These are phyloP conservation scores for Poeciliopsis turrubarensis DNA, from an alignment of 2,113 vertebrate species.

Conservation along the genomic window DNA sequence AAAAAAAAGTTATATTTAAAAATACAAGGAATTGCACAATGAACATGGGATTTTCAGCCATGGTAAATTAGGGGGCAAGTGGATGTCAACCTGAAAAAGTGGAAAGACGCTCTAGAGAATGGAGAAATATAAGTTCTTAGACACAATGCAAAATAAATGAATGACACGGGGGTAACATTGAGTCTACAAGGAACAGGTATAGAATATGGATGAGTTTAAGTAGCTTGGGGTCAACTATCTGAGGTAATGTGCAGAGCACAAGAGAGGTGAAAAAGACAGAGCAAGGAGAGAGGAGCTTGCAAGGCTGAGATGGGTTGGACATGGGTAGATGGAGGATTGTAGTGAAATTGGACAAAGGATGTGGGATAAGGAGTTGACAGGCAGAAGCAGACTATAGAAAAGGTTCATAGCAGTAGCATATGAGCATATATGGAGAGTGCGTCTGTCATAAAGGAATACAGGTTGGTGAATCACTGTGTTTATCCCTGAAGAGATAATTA, in stretches of 20 bases:
- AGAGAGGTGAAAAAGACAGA: neutral
- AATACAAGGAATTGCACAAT: neutral
- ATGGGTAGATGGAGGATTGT: neutral
- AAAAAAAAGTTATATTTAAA: too few species aligned
- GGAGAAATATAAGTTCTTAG: neutral
- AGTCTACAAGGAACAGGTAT: neutral
- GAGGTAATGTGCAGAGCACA: neutral
- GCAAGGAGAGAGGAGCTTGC: neutral
- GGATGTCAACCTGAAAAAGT: neutral
- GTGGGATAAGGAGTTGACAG: neutral
- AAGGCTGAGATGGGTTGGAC: neutral
- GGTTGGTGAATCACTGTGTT: neutral
- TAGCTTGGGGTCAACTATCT: neutral
- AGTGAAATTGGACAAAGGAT: neutral
- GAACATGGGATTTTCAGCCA: neutral
- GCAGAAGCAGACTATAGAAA: neutral
- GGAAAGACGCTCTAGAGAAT: neutral
- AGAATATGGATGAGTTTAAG: slow-evolving; percentile 1
- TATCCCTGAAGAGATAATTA: neutral
- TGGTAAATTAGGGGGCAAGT: neutral
- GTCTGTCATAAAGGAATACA: neutral
- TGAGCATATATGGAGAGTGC: neutral
- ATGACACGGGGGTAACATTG: neutral
- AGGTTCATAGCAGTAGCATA: neutral
- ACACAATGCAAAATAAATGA: neutral